Evolutionary conservation across 2,797 vertebrate species (phyloP).

Genomic region (Liasis olivaceus): DNA sequence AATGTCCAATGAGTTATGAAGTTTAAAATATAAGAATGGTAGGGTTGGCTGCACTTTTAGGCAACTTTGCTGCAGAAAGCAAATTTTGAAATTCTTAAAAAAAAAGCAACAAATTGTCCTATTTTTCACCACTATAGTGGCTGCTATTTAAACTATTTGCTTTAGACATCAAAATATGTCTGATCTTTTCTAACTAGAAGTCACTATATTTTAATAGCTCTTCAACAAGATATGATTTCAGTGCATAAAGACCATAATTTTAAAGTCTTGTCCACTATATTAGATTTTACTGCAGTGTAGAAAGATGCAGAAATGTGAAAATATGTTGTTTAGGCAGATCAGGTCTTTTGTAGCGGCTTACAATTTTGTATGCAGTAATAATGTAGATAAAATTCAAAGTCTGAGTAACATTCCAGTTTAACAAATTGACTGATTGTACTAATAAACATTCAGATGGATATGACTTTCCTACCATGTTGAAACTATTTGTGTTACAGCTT

Average conservation of each 20-base stretch:
- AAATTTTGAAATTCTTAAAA: not conserved
- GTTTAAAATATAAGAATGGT: not conserved
- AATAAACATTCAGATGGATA: not conserved
- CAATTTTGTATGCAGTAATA: not conserved
- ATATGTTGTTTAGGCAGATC: not conserved
- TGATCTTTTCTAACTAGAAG: not conserved
- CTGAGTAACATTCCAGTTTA: not conserved
- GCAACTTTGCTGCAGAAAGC: not conserved
- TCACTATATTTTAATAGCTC: not conserved
- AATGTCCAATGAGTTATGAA: not conserved
- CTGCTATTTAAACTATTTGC: not conserved
- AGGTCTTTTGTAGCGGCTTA: not conserved
- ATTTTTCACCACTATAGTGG: not conserved
- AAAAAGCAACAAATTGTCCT: not conserved
- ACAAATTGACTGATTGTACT: not conserved
- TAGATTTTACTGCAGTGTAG: not conserved
- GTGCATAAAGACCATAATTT: not conserved
- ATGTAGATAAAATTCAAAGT: not conserved
- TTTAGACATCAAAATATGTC: not conserved
- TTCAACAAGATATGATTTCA: not conserved
- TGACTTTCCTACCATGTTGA: constrained; percentile 12
- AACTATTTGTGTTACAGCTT: constrained; percentile 29
- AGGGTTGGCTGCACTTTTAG: not conserved
- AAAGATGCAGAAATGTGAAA: not conserved
- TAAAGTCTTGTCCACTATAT: not conserved